Percentiles rank a stretch among this genome's conserved stretches.
Conservation (phyloP, 2,888 invertebrate genomes). For the Lycaena phlaeas region DNA sequence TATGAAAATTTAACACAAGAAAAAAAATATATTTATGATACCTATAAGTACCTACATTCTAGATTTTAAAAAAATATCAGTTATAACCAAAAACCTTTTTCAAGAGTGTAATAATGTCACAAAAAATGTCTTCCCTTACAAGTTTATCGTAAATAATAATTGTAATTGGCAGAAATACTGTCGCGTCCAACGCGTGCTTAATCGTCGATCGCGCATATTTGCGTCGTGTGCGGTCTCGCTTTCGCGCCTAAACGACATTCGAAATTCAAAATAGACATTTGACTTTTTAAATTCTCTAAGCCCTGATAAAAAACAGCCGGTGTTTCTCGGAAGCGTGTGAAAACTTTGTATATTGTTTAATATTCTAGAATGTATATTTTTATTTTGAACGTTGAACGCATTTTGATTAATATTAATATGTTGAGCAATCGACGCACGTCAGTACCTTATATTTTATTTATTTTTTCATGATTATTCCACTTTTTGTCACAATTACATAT, state of each 20-base stretch:
- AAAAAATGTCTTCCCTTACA: background rate
- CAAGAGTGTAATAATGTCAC: too few relatives aligned
- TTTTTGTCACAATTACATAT: background rate
- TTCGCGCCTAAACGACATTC: slow-evolving; percentile 39
- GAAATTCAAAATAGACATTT: slow-evolving; percentile 33
- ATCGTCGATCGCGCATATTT: slow-evolving; percentile 36
- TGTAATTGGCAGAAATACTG: slow-evolving; percentile 9
- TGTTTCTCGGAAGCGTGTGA: slow-evolving; percentile 12
- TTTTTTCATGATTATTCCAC: background rate
- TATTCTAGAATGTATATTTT: slow-evolving; percentile 1
- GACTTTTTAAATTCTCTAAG: slow-evolving; percentile 22
- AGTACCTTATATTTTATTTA: slow-evolving; percentile 2
- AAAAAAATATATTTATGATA: too few relatives aligned
- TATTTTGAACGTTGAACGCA: background rate
- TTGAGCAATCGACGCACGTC: background rate
- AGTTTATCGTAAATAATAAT: slow-evolving; percentile 6
- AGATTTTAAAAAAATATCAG: too few relatives aligned
- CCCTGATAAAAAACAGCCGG: slow-evolving; percentile 11
- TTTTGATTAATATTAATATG: slow-evolving; percentile 7
- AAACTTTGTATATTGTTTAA: slow-evolving; percentile 7
- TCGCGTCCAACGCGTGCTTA: slow-evolving; percentile 30
- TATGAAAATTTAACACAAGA: too few relatives aligned
- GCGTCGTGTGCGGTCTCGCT: slow-evolving; percentile 46
- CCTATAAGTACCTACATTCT: too few relatives aligned
- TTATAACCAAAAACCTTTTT: too few relatives aligned